Evolutionary conservation across 2,888 invertebrate species (phyloP), one percentile per base, ranked within the genome.

Genomic region (Hydraecia micacea): DNA sequence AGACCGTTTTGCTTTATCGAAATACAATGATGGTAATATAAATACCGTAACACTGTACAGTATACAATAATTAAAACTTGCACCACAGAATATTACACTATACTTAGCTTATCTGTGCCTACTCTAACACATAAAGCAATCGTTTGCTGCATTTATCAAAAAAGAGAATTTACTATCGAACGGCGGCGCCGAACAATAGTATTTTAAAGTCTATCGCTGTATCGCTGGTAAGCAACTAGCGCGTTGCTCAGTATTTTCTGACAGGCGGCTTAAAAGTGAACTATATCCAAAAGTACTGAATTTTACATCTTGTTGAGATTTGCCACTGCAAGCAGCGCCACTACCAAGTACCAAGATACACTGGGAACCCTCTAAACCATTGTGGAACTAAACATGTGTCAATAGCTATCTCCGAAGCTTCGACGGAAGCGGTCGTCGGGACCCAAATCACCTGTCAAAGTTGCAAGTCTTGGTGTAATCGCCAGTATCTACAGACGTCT

Each of bases 361-460:
- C 77, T 86, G 83, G 83, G 15, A 72, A 82, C 72, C 69, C 77
- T 76, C 83, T 81, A 79, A 87, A 81, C 74, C 86, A 80, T 85
- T 88, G 84, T 88, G 62, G 18, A 77, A 81, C 84, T 75, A 75
- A 85, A 89, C 91, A 90, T 89, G 92, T 94, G 94, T 94, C 95
- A 93, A 95, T 94, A 95, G 92, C 91, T 93, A 94, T 91, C 92
- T 91, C 55, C 89, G 90, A 78, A 83, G 87, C 71, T 86, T 79
- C 81, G 86, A 78, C 95, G 95, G 95, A 96, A 94, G 91, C 93
- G 94, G 92, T 92, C 92, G 94, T 87, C 90, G 88, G 92, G 93
- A 97, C 97, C 97, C 96, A 95, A 96, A 96, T 96, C 97, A 97
- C 91, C 93, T 96, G 96, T 96, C 97, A 95, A 95, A 95, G 92